Conservation (phyloP, 2,113 vertebrate species). For the Chionodraco myersi region DNA sequence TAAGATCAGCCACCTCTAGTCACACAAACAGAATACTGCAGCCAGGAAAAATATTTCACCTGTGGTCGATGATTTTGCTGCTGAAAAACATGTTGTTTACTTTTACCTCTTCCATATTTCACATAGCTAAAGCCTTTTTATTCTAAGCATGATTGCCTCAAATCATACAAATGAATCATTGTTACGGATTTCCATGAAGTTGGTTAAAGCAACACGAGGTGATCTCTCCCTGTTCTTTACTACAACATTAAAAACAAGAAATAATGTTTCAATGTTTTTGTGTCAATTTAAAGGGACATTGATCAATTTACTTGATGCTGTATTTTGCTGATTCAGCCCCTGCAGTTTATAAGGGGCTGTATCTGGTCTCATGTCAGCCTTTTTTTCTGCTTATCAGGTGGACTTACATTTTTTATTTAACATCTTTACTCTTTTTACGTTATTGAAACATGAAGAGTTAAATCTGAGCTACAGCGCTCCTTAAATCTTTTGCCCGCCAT, state of each 20-base stretch:
- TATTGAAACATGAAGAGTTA: background rate
- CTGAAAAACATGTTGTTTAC: constrained; percentile 25
- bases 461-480: background rate
- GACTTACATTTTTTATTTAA: background rate
- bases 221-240: background rate
- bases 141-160: constrained; percentile 15
- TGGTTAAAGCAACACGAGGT: constrained; percentile 5
- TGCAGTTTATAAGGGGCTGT: background rate
- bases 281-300: background rate
- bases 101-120: constrained; percentile 43
- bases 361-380: background rate
- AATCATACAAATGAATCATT: constrained; percentile 30
- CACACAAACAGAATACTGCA: constrained; percentile 1
- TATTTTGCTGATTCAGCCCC: background rate
- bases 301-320: background rate
- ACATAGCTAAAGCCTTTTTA: constrained; percentile 7
- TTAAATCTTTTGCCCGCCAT: background rate
- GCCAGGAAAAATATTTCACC: background rate
- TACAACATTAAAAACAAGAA: constrained; percentile 3
- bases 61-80: background rate
- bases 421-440: background rate
- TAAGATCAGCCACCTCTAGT: constrained; percentile 23
- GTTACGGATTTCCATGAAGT: constrained; percentile 13
- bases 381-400: background rate
- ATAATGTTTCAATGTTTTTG: background rate